These are phyloP conservation scores for Telenomus remus DNA, from an alignment of 1,140 invertebrate species.

Conservation along the genomic window DNA sequence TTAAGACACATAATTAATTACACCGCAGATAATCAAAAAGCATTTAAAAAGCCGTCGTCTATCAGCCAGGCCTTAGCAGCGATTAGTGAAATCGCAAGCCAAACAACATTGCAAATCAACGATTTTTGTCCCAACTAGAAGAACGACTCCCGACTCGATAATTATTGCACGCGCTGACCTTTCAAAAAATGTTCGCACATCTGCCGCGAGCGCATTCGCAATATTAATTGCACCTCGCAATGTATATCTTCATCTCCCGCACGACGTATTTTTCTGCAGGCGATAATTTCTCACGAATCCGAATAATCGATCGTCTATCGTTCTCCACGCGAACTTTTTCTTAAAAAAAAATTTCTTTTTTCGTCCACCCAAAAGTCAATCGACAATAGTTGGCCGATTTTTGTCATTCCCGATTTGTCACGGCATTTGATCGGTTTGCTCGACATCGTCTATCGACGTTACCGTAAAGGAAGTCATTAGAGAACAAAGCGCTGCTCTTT, in stretches of 20 bases:
- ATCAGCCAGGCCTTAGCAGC: too few relatives aligned
- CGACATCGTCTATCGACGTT: constrained; percentile 46
- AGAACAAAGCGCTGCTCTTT: constrained; percentile 68
- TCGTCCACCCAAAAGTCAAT: constrained; percentile 14
- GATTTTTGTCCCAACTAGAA: too few relatives aligned
- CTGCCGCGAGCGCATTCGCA: constrained; percentile 6
- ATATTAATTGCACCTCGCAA: constrained; percentile 27
- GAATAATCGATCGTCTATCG: constrained; percentile 31
- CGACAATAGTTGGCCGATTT: constrained; percentile 28
- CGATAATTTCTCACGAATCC: constrained; percentile 42
- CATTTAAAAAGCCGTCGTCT: too few relatives aligned
- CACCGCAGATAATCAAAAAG: too few relatives aligned
- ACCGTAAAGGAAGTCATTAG: constrained; percentile 67
- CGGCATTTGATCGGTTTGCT: constrained; percentile 29
- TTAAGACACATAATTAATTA: too few relatives aligned
- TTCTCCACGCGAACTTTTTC: constrained; percentile 11
- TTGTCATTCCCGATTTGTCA: constrained; percentile 49
- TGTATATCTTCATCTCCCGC: constrained; percentile 26
- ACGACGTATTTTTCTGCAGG: constrained; percentile 16
- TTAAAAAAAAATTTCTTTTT: constrained; percentile 8
- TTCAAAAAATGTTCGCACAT: constrained; percentile 3
- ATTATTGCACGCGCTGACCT: neutral
- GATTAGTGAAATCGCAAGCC: too few relatives aligned
- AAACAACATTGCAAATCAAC: too few relatives aligned
- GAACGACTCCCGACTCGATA: too few relatives aligned